Evolutionary conservation across 2,113 vertebrate species (phyloP).

Genomic region (Butorides virescens): DNA sequence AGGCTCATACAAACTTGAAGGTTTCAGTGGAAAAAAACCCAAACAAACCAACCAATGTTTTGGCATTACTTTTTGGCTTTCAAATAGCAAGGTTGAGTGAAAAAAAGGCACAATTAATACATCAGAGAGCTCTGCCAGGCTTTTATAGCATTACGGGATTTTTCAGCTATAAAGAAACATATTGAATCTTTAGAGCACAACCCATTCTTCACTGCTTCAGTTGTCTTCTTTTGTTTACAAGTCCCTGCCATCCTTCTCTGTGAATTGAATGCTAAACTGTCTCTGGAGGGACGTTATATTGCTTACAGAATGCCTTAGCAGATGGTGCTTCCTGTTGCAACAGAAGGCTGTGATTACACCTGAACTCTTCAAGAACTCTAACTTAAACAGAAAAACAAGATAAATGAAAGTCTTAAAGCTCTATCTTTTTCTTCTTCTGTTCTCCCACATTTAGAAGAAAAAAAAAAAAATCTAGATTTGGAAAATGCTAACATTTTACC

Average conservation of each 20-base stretch:
- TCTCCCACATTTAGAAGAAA: neutral
- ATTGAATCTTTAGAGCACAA: conserved; percentile 76
- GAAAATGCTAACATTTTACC: neutral
- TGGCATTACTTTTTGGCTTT: neutral
- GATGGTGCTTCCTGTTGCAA: conserved; percentile 81
- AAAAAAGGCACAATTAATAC: conserved; percentile 65
- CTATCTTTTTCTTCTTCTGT: neutral
- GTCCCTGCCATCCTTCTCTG: conserved; percentile 79
- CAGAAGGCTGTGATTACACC: conserved; percentile 84
- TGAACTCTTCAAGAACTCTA: conserved; percentile 82
- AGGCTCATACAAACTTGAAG: neutral
- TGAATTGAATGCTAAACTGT: conserved; percentile 84
- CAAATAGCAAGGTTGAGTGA: neutral
- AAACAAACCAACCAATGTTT: neutral
- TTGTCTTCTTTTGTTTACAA: conserved; percentile 85
- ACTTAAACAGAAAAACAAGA: conserved; percentile 73
- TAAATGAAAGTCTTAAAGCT: conserved; percentile 73
- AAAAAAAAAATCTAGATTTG: neutral
- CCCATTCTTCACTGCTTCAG: conserved; percentile 75
- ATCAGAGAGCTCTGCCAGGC: conserved; percentile 58
- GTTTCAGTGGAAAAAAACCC: neutral
- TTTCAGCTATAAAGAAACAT: conserved; percentile 74
- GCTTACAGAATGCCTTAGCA: conserved; percentile 81
- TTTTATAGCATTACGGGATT: conserved; percentile 65
- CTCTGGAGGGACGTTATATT: conserved; percentile 81